These are phyloP conservation scores for Anoura caudifer DNA, from an alignment of 2,113 vertebrate genomes.

Conservation along the genomic window DNA sequence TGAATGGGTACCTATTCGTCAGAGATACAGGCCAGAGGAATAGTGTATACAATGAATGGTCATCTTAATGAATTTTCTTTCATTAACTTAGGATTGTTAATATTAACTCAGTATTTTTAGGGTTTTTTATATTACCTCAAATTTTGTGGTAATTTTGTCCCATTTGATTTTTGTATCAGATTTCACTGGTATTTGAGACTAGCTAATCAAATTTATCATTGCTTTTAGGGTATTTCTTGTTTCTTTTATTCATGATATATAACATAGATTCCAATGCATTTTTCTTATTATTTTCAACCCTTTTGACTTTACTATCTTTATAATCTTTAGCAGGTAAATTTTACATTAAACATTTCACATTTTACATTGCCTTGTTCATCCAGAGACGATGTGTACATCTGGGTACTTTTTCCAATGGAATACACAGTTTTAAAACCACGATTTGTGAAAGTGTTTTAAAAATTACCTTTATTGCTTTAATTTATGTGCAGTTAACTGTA, in stretches of 20 bases:
- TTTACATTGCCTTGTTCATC: background rate
- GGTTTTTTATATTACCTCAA: background rate
- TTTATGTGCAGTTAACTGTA: background rate
- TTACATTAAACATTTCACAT: background rate
- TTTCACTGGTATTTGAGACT: background rate
- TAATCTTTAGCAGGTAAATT: background rate
- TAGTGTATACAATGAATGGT: background rate
- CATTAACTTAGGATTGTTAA: background rate
- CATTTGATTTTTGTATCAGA: background rate
- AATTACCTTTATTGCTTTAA: background rate
- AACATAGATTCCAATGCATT: background rate
- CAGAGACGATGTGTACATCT: background rate
- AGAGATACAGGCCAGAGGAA: background rate
- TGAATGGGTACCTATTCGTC: background rate
- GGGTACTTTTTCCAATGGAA: background rate
- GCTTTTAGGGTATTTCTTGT: background rate
- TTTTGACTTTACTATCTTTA: background rate
- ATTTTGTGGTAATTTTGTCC: background rate
- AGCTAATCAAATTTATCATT: background rate
- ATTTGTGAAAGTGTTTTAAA: background rate
- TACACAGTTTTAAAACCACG: background rate
- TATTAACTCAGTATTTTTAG: background rate
- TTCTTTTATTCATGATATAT: background rate
- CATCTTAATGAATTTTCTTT: background rate
- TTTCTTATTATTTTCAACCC: background rate